Percentiles rank a stretch among this genome's conserved stretches.
These are phyloP conservation scores for Gymnosoma rotundatum DNA, from an alignment of 2,888 invertebrate species.

Conservation along the genomic window DNA sequence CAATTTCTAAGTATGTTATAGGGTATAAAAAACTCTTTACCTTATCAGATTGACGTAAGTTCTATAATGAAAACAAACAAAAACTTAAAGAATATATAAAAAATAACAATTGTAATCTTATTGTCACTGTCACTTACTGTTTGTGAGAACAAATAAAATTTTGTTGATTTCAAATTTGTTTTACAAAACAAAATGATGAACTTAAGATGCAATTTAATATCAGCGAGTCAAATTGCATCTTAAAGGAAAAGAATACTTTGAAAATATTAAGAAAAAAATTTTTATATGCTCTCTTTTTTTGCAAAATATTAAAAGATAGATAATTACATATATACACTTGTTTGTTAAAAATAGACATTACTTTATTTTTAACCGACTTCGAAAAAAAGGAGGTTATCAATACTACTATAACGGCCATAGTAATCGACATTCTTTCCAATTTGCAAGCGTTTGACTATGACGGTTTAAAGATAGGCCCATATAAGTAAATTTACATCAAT, in stretches of 20 bases:
- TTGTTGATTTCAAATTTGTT: slow-evolving; percentile 44
- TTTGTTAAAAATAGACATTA: not conserved
- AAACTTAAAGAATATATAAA: slow-evolving; percentile 49
- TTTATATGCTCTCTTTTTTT: slow-evolving; percentile 11
- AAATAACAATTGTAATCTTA: slow-evolving; percentile 56
- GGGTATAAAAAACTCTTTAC: not conserved
- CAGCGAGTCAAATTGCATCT: too few species aligned
- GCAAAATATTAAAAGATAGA: slow-evolving; percentile 45
- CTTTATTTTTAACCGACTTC: too few species aligned
- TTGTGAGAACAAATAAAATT: slow-evolving; percentile 31
- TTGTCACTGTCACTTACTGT: slow-evolving; percentile 60
- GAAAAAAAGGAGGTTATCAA: too few species aligned
- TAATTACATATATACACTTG: slow-evolving; percentile 13
- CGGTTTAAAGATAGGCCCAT: too few species aligned
- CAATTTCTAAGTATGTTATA: too few species aligned
- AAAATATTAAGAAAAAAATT: slow-evolving; percentile 8
- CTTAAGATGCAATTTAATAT: slow-evolving; percentile 28
- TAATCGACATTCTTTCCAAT: too few species aligned
- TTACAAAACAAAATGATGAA: slow-evolving; percentile 11
- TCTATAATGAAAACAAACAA: not conserved
- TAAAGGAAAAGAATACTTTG: not conserved
- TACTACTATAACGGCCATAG: too few species aligned
- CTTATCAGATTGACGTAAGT: slow-evolving; percentile 6
- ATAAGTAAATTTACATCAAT: too few species aligned
- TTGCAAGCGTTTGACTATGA: too few species aligned